phyloP scores from a whole-genome alignment of 1,140 invertebrate species.

The Agrypnia vestita region DNA sequence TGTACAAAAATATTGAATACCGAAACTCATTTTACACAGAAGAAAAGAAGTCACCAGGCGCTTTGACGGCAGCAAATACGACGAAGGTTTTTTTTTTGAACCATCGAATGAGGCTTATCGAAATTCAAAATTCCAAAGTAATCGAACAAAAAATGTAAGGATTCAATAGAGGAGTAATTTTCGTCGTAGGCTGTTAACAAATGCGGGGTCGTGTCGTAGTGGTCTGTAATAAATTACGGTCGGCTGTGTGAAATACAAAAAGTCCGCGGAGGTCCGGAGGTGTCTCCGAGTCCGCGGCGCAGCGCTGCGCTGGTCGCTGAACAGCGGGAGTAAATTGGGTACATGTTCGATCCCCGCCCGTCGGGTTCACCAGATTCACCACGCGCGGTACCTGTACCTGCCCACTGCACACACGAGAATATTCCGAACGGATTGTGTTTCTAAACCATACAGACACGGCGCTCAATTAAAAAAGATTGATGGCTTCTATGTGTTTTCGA shows the following conservation, averaged over 20 bases:
- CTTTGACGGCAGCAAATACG: no score
- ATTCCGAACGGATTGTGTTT: constrained; percentile 18
- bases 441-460: constrained; percentile 10
- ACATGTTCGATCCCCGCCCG: constrained; percentile 23
- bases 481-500: constrained; percentile 17
- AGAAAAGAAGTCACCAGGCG: no score
- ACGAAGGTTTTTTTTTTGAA: no score
- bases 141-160: neutral
- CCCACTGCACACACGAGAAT: constrained; percentile 3
- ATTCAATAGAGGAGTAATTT: constrained; percentile 7
- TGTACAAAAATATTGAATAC: no score
- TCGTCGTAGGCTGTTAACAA: constrained; percentile 16
- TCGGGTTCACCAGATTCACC: constrained; percentile 18
- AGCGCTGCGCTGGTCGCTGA: constrained; percentile 10
- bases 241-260: constrained; percentile 52
- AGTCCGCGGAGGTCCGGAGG: constrained; percentile 7
- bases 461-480: constrained; percentile 39
- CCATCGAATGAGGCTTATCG: no score
- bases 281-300: constrained; percentile 26
- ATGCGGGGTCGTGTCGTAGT: constrained; percentile 16
- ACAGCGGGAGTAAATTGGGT: constrained; percentile 41
- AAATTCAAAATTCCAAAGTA: neutral
- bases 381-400: neutral
- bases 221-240: constrained; percentile 49
- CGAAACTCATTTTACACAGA: no score